Base-by-base conservation (phyloP, 1,140 invertebrate genomes). In the Oppia nitens region DNA sequence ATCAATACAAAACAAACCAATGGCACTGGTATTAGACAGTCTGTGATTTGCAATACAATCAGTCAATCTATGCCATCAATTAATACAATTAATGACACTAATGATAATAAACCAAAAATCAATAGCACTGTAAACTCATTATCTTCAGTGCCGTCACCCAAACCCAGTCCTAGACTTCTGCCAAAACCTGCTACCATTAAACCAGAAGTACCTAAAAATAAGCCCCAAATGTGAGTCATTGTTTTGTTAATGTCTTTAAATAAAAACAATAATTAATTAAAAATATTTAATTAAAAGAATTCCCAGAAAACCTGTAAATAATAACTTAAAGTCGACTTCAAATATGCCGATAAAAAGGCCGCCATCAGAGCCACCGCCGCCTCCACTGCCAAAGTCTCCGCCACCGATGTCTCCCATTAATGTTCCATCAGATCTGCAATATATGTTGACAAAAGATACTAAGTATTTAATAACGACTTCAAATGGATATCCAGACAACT, bases 291-390 rank as follows among this genome's bases (percentile, higher is more conserved):
- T 40, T 40, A 17, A 40, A 9, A 40, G 32, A 6, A 40, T 40
- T 40, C 32, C 32, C 6, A 6, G 32, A 6, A 40, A 40, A 40
- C 32, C 32, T 17, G 6, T 40, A 6, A 40, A 40, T 40, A 40
- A 40, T 17, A 40, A 40, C 17, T 6, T 6, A 40, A n/a, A n/a
- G n/a, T n/a, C n/a, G n/a, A n/a, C n/a, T 9, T 60, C 21, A 11
- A 54, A 27, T 6, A 20, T 2, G 40, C 45, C 32, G 14, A n/a
- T 23, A 20, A 53, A 51, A 59, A 59, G 60, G 50, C 32, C 47
- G 21, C 60, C 60, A 55, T 61, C 60, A 54, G 58, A 61, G 27
- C 60, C 63, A 6, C 62, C 62, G 32, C 62, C 62, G 24, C 62
- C 62, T 40, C 45, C 60, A 0, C 57, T 60, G 27, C 62, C 62